A percentile compares a stretch with the other conserved stretches of the same genome.
These are phyloP conservation scores for Oostethus manadensis DNA, from an alignment of 2,113 vertebrate species.

Conservation along the genomic window DNA sequence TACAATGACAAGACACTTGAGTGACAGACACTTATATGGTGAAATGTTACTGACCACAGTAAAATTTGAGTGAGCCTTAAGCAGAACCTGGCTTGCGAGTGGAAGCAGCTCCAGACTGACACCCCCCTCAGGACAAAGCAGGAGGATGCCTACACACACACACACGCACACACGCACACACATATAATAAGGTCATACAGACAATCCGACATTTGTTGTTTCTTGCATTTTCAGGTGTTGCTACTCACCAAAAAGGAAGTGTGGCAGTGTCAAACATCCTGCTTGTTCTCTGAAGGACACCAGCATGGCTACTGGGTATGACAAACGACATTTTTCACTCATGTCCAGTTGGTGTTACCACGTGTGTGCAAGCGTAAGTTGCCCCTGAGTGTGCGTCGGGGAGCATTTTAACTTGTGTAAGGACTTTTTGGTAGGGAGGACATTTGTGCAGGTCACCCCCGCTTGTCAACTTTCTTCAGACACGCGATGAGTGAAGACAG, in stretches of 20 bases:
- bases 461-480: no score
- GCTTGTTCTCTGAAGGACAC: no score
- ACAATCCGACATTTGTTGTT: background rate
- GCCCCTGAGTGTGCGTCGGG: no score
- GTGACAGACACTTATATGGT: background rate
- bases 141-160: background rate
- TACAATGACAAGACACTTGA: constrained; percentile 41
- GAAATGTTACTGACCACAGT: constrained; percentile 56
- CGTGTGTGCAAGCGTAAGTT: no score
- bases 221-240: no score
- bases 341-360: no score
- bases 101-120: constrained; percentile 69
- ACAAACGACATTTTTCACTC: no score
- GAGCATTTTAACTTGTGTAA: no score
- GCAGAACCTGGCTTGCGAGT: constrained; percentile 63
- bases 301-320: background rate
- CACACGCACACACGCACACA: background rate
- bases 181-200: background rate
- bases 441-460: no score
- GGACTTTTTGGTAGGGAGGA: no score
- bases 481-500: no score
- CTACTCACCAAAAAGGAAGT: background rate
- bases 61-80: constrained; percentile 72
- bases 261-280: background rate
- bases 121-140: constrained; percentile 37